Evolutionary conservation across 1,140 invertebrate genomes (phyloP).

Genomic region (Paralvinella palmiformis): DNA sequence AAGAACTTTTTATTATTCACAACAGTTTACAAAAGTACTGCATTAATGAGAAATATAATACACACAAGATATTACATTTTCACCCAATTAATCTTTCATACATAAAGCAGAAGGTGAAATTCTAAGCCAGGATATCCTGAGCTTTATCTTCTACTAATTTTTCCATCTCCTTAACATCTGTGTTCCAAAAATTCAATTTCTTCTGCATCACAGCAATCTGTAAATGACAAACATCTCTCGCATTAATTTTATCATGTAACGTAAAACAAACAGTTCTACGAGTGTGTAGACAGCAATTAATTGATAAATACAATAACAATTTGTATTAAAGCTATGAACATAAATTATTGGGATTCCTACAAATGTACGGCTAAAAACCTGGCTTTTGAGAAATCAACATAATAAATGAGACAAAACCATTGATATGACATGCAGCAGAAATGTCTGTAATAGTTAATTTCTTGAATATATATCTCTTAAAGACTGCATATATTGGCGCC

Average conservation of each 20-base stretch:
- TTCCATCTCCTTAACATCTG: conserved; percentile 76
- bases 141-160: conserved; percentile 72
- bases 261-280: conserved; percentile 17
- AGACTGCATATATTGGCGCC: background rate
- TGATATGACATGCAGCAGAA: background rate
- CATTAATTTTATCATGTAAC: background rate
- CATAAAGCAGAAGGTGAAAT: too few relatives aligned
- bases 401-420: background rate
- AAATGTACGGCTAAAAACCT: background rate
- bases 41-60: too few relatives aligned
- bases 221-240: conserved; percentile 18
- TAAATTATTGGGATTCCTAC: background rate
- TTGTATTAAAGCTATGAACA: background rate
- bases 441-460: background rate
- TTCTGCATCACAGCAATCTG: conserved; percentile 74
- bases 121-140: conserved; percentile 70
- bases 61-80: too few relatives aligned
- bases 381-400: background rate
- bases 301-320: background rate
- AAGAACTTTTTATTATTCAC: too few relatives aligned
- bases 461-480: background rate
- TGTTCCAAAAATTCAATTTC: conserved; percentile 72
- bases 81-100: too few relatives aligned
- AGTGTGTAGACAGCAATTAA: background rate
- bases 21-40: too few relatives aligned